Evolutionary conservation across 1,140 invertebrate species (phyloP).

Genomic region (Paralvinella palmiformis): DNA sequence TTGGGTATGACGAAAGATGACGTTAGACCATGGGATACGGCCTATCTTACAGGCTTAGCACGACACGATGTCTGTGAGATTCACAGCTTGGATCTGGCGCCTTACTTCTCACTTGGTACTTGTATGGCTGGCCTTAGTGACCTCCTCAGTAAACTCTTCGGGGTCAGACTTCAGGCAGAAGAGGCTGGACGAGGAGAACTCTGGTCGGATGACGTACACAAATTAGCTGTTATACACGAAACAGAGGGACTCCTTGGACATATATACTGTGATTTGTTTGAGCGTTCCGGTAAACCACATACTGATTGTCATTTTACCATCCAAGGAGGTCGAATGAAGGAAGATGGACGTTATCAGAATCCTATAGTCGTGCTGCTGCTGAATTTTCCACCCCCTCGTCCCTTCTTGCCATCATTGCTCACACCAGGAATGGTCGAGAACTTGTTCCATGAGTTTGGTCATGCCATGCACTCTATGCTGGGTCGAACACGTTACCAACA

Average conservation of each 20-base stretch:
- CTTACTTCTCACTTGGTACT: constrained; percentile 84
- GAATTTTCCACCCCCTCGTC: constrained; percentile 66
- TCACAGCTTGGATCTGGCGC: constrained; percentile 21
- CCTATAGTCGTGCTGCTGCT: constrained; percentile 93
- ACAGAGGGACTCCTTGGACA: constrained; percentile 75
- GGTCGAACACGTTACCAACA: constrained; percentile 90
- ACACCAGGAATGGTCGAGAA: constrained; percentile 80
- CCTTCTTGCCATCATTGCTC: constrained; percentile 66
- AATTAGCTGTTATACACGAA: constrained; percentile 71
- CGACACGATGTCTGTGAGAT: constrained; percentile 31
- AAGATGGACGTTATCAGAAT: constrained; percentile 79
- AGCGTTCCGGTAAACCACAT: constrained; percentile 79
- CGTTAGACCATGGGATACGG: constrained; percentile 41
- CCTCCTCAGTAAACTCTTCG: constrained; percentile 67
- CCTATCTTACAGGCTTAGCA: constrained; percentile 32
- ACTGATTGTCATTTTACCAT: constrained; percentile 99
- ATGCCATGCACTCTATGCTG: constrained; percentile 98
- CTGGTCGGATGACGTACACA: constrained; percentile 82
- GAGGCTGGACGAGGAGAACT: constrained; percentile 70
- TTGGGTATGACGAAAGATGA: constrained; percentile 19
- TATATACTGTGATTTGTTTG: constrained; percentile 97
- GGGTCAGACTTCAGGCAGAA: constrained; percentile 66
- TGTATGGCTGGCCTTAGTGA: constrained; percentile 94
- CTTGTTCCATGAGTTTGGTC: constrained; percentile 98
- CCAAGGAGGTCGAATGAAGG: constrained; percentile 74